These are phyloP conservation scores for Nothobranchius kuhntae DNA, from an alignment of 2,113 vertebrate genomes.

Conservation along the genomic window DNA sequence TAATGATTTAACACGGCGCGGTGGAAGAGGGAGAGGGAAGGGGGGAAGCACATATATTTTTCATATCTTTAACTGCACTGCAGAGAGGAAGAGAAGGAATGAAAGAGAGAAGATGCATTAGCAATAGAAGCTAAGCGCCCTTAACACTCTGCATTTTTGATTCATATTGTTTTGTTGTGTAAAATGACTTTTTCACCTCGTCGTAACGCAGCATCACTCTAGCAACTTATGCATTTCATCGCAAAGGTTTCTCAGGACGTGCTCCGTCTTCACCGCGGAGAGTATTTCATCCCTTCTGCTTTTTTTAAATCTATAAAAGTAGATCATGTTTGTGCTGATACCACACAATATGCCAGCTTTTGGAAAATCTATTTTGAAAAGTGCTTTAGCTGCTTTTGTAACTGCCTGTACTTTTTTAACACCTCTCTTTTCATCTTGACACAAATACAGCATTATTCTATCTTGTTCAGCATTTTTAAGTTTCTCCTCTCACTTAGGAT, in stretches of 20 bases:
- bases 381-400: constrained; percentile 44
- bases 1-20: constrained; percentile 89
- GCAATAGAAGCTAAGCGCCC: constrained; percentile 70
- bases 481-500: constrained; percentile 66
- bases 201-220: constrained; percentile 32
- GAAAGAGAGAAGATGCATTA: constrained; percentile 64
- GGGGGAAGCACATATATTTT: constrained; percentile 77
- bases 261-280: constrained; percentile 34
- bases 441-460: constrained; percentile 59
- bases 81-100: constrained; percentile 60
- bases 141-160: constrained; percentile 69
- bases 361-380: constrained; percentile 51
- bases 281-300: neutral
- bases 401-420: constrained; percentile 43
- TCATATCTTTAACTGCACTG: constrained; percentile 89
- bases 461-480: constrained; percentile 75
- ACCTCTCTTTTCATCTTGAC: constrained; percentile 68
- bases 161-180: constrained; percentile 69
- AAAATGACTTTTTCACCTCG: constrained; percentile 62
- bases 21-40: constrained; percentile 59
- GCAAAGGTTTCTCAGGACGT: constrained; percentile 53
- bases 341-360: constrained; percentile 46
- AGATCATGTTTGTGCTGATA: constrained; percentile 63
- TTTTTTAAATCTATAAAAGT: constrained; percentile 46
- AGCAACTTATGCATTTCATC: constrained; percentile 61